These are phyloP conservation scores for Chelonoidis abingdonii DNA, from an alignment of 2,113 vertebrate genomes.

Conservation along the genomic window DNA sequence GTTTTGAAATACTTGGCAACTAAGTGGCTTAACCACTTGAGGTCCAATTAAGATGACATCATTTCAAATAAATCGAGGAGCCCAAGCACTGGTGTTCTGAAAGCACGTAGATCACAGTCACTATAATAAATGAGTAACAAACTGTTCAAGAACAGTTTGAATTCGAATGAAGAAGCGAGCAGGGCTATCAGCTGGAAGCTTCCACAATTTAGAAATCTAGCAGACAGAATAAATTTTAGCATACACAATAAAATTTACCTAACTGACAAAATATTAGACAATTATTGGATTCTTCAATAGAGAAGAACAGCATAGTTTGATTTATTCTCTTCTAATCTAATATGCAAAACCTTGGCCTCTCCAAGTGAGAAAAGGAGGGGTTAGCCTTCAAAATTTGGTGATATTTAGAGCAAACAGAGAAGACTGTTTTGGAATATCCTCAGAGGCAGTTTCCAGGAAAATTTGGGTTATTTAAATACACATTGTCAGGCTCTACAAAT, in stretches of 20 bases:
- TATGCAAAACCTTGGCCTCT: not conserved
- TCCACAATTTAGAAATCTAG: not conserved
- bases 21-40: not conserved
- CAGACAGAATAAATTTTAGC: not conserved
- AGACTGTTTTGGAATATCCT: not conserved
- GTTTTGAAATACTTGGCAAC: not conserved
- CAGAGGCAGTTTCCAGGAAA: not conserved
- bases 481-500: not conserved
- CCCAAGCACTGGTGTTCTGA: not conserved
- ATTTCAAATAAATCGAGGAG: not conserved
- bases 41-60: not conserved
- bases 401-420: not conserved
- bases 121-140: not conserved
- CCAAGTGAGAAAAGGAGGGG: too few relatives aligned
- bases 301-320: not conserved
- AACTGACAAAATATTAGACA: not conserved
- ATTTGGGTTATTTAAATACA: not conserved
- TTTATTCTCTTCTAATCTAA: too few relatives aligned
- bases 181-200: not conserved
- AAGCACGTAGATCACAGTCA: not conserved
- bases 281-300: not conserved
- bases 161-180: not conserved
- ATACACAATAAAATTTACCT: not conserved
- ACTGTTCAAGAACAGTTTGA: not conserved
- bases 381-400: not conserved